Base-by-base conservation (phyloP, 2,888 invertebrate species). In the Ectropis crepuscularia region DNA sequence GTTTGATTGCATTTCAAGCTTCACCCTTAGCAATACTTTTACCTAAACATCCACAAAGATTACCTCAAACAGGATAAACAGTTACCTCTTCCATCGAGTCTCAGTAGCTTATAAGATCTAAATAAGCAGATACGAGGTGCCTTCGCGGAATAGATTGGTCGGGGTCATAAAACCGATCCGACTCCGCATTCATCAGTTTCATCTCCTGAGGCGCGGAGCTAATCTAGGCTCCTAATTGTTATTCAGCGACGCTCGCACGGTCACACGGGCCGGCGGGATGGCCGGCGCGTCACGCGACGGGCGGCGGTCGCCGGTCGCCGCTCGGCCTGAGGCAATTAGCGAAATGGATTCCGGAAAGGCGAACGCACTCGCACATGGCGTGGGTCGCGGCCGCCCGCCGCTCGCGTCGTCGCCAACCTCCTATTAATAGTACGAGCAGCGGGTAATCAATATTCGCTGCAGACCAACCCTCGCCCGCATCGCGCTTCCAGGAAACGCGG, bases 371-470 rank as follows among this genome's bases (percentile, higher is more conserved):
- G 72, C 71, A 74, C 69, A 77, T 68, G 71, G 61, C 59, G 78
- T 78, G 76, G 78, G 78, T 76, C 79, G 76, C 73, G 71, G 68
- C 71, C 73, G 74, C 73, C 74, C 73, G 74, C 73, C 74, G 75
- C 76, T 74, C 78, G 76, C 78, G 72, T 63, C 70, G 64, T 59
- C 76, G 72, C 76, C 80, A 60, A 78, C 79, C 78, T 79, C 84
- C 88, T 88, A 89, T 86, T 89, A 87, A 88, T 88, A 89, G 87
- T 84, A 79, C 79, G 80, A 76, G 74, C 79, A 76, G 79, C 75
- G 79, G 80, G 82, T 82, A 87, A 90, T 90, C 90, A 90, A 90
- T 90, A 90, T 88, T 86, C 86, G 84, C 82, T 82, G 85, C 82
- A 82, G 78, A 75, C 76, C 73, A 79, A 76, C 82, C 83, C 80